These are phyloP conservation scores for Micrastur ruficollis DNA, from an alignment of 2,797 vertebrate species.

Conservation along the genomic window DNA sequence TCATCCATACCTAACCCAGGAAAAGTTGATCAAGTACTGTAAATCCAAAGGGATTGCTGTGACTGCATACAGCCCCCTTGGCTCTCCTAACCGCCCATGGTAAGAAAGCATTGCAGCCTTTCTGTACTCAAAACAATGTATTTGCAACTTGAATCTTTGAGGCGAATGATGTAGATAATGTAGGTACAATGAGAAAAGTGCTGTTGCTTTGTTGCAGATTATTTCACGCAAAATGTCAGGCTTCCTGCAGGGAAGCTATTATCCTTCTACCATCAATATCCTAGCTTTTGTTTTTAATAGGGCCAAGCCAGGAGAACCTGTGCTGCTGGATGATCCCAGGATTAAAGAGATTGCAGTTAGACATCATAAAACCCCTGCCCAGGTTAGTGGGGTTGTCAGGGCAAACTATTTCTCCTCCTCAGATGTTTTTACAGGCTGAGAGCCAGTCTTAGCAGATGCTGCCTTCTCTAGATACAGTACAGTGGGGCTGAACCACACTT, in stretches of 20 bases:
- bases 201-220: not conserved
- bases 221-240: not conserved
- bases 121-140: not conserved
- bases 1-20: slow-evolving; percentile 88
- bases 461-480: not conserved
- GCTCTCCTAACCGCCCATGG: slow-evolving; percentile 88
- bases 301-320: slow-evolving; percentile 82
- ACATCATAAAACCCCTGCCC: slow-evolving; percentile 85
- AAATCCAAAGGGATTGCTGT: slow-evolving; percentile 84
- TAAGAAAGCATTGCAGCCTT: slow-evolving; percentile 44
- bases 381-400: slow-evolving; percentile 69
- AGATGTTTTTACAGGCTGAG: not conserved
- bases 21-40: slow-evolving; percentile 86
- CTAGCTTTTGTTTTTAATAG: slow-evolving; percentile 50
- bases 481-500: not conserved
- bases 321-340: slow-evolving; percentile 82
- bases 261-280: not conserved
- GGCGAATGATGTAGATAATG: not conserved
- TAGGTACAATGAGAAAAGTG: not conserved
- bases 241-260: not conserved
- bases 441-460: not conserved
- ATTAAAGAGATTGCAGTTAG: slow-evolving; percentile 85
- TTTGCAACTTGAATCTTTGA: not conserved
- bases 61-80: slow-evolving; percentile 89
- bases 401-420: not conserved